Base-by-base conservation (phyloP, 2,888 invertebrate species). In the Mimumesa dahlbomi region DNA sequence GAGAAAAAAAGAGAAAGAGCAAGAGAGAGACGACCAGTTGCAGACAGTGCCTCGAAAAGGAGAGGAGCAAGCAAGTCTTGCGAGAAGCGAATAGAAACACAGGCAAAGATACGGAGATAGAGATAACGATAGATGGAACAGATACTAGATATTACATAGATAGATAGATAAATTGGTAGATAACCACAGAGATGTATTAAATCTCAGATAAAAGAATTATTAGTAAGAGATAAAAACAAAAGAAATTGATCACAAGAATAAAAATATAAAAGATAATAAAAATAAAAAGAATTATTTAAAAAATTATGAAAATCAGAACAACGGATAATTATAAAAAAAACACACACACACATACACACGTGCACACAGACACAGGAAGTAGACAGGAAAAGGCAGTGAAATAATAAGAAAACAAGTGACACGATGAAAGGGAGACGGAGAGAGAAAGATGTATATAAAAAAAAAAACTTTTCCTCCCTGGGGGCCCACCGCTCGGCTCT, bases 401-500 rank as follows among this genome's bases (percentile, higher is more conserved):
- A 69, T 50, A 69, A 66, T 59, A 62, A 45, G 36, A 38, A 38
- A 25, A 7, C 4, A 16, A 18, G 3, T n/a, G 40, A 40, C n/a
- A 18, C 2, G 34, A 11, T 45, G 50, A 36, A 22, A 34, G 49
- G 34, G 11, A 50, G 16, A 11, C n/a, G 21, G 21, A 29, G 31
- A 22, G 14, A 54, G 42, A 70, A 13, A 13, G 38, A 2, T 36
- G 21, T 5, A 40, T 2, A 18, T 16, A 43, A 40, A 48, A 59
- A 65, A 48, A 38, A 52, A 57, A 45, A 62, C 72, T 62, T 58
- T 74, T 70, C 62, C 62, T 58, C 69, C 71, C 70, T 43, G 67
- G 59, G 72, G 71, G 69, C 68, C 72, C 57, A 16, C 66, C 56
- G 68, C 48, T 59, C 53, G 72, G 56, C 64, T 63, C 76, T 69